These are phyloP conservation scores for Pristionchus entomophagus DNA, from an alignment of 2,888 invertebrate genomes.

Conservation along the genomic window DNA sequence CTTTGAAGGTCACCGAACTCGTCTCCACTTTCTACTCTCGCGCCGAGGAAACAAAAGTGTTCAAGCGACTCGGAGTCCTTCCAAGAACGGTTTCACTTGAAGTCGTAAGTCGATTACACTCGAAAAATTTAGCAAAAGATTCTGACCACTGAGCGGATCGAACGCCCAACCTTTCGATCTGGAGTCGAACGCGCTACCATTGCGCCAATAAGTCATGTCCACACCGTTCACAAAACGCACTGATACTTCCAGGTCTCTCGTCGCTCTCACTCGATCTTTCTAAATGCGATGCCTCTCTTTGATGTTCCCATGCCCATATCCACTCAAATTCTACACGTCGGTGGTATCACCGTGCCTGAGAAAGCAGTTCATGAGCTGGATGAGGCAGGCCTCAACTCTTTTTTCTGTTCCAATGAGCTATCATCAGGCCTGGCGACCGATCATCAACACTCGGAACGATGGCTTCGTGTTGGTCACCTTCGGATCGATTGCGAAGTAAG, in stretches of 20 bases:
- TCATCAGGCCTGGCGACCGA: constrained; percentile 60
- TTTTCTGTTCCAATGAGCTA: not conserved
- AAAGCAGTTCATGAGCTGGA: not conserved
- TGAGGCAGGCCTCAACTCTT: too few species aligned
- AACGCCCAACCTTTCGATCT: constrained; percentile 51
- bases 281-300: constrained; percentile 67
- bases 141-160: constrained; percentile 49
- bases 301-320: constrained; percentile 66
- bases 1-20: constrained; percentile 25
- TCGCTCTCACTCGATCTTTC: constrained; percentile 55
- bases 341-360: constrained; percentile 62
- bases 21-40: constrained; percentile 44
- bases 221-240: not conserved
- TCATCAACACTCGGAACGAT: constrained; percentile 56
- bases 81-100: not conserved
- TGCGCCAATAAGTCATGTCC: constrained; percentile 49
- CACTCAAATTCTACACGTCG: constrained; percentile 61
- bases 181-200: constrained; percentile 51
- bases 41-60: constrained; percentile 43
- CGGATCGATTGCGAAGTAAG: constrained; percentile 67
- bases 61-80: constrained; percentile 35
- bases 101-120: not conserved
- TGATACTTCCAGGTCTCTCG: constrained; percentile 25
- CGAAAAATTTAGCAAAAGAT: constrained; percentile 41
- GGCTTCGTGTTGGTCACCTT: constrained; percentile 70